A percentile compares a stretch with the other conserved stretches of the same genome.
Conservation (phyloP, 1,140 invertebrate species). For the Choristoneura fumiferana region DNA sequence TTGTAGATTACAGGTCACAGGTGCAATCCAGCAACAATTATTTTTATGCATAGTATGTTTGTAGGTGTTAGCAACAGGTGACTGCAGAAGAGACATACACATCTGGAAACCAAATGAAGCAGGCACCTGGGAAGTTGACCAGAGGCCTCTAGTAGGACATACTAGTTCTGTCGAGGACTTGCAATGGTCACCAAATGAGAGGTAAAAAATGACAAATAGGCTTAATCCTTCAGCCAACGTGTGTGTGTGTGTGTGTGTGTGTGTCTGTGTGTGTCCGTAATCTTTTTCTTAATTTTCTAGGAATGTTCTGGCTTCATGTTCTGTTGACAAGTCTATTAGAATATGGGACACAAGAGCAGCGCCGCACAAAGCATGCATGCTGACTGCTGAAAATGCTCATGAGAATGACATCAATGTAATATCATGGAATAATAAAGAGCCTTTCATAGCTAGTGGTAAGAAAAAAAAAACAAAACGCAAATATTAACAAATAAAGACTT, state of each 20-base stretch:
- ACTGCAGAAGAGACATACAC: constrained; percentile 94
- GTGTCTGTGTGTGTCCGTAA: no score
- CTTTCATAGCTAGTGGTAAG: constrained; percentile 91
- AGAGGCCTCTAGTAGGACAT: constrained; percentile 92
- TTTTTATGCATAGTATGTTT: no score
- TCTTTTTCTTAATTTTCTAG: constrained; percentile 58
- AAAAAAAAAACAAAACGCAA: neutral
- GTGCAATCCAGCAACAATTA: no score
- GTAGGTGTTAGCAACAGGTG: constrained; percentile 91
- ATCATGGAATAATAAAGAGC: constrained; percentile 96
- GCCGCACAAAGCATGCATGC: constrained; percentile 94
- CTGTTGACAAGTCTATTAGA: constrained; percentile 94
- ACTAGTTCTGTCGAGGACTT: constrained; percentile 97
- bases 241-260: no score
- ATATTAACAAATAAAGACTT: no score
- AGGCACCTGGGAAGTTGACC: constrained; percentile 92
- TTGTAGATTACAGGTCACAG: no score
- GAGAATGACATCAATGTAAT: constrained; percentile 98
- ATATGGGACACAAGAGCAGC: constrained; percentile 94
- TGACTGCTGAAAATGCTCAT: constrained; percentile 93
- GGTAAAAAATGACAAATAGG: constrained; percentile 39
- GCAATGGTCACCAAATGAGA: constrained; percentile 99
- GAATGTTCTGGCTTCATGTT: constrained; percentile 96
- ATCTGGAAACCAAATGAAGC: constrained; percentile 91
- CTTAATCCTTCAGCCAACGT: no score